A percentile compares a stretch with the other conserved stretches of the same genome.
Evolutionary conservation across 2,113 vertebrate genomes (phyloP).

Genomic region (Apodemus speciosus): DNA sequence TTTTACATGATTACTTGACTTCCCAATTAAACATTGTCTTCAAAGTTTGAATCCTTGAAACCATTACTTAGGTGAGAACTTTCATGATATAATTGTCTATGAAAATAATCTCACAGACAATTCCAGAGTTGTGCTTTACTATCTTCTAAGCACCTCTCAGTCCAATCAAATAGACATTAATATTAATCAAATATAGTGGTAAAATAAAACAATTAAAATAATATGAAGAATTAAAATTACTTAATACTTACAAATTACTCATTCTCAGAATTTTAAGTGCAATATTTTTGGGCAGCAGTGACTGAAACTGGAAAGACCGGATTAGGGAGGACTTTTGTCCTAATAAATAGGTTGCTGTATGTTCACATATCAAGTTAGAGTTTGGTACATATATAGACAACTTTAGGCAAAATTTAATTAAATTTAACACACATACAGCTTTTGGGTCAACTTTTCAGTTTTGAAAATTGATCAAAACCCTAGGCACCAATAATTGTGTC

Average conservation of each 20-base stretch:
- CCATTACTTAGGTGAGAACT: neutral
- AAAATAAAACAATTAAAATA: neutral
- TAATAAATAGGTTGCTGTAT: neutral
- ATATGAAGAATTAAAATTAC: neutral
- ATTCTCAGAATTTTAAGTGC: neutral
- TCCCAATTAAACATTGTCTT: neutral
- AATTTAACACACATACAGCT: neutral
- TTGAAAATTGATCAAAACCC: conserved; percentile 4
- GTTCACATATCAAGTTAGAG: neutral
- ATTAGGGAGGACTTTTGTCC: neutral
- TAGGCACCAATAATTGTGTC: neutral
- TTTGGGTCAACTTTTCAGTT: neutral
- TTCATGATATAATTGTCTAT: neutral
- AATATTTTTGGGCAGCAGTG: neutral
- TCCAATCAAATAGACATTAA: neutral
- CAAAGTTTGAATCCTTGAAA: too few species aligned
- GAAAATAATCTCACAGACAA: neutral
- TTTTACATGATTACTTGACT: neutral
- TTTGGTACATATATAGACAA: neutral
- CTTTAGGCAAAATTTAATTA: neutral
- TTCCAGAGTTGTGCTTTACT: neutral
- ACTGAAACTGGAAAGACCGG: neutral
- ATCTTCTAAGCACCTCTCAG: neutral
- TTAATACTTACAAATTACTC: neutral
- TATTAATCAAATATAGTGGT: neutral